These are phyloP conservation scores for Tenualosa ilisha DNA, from an alignment of 2,797 vertebrate species.

Conservation along the genomic window DNA sequence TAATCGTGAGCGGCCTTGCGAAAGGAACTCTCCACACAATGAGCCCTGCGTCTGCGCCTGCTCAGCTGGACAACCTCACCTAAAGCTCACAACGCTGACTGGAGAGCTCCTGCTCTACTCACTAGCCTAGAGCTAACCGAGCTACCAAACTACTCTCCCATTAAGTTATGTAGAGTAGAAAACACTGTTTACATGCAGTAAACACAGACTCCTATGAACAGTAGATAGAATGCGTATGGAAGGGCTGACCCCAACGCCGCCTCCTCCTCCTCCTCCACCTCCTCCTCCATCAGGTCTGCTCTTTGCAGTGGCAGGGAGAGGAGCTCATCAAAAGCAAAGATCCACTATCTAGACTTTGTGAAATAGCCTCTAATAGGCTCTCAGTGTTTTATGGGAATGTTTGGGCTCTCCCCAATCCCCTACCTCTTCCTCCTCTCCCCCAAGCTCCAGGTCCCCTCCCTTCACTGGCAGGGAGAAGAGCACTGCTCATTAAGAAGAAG, in stretches of 20 bases:
- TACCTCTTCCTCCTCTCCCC: no score
- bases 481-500: slow-evolving; percentile 19
- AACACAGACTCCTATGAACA: no score
- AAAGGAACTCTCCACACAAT: slow-evolving; percentile 16
- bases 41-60: no score
- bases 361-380: no score
- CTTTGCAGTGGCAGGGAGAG: no score
- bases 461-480: slow-evolving; percentile 5
- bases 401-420: background rate
- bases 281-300: no score
- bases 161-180: background rate
- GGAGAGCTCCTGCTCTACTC: no score
- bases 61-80: background rate
- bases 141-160: background rate
- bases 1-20: slow-evolving; percentile 2
- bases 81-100: background rate
- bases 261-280: no score
- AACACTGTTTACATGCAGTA: background rate
- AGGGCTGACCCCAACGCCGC: no score
- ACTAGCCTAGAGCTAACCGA: background rate
- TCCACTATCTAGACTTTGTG: no score
- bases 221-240: no score
- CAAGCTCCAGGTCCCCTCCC: background rate
- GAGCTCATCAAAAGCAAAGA: no score
- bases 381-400: background rate